Conservation (phyloP, 2,888 invertebrate genomes). For the Acronicta psi region DNA sequence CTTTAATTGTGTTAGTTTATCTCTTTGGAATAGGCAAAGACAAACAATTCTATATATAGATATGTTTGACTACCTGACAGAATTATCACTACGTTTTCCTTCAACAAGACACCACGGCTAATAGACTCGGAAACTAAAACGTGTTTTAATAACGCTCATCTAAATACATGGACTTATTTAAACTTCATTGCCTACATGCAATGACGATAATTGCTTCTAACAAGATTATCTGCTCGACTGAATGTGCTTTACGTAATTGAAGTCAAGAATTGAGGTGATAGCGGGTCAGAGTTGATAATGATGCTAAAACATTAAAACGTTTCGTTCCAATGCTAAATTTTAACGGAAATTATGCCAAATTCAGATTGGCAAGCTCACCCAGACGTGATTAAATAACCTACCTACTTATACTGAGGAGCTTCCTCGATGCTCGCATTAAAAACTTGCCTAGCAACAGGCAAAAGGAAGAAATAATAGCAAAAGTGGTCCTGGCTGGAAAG, state of each 20-base stretch:
- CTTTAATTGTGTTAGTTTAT: constrained; percentile 14
- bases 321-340: constrained; percentile 21
- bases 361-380: constrained; percentile 49
- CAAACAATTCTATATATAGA: constrained; percentile 38
- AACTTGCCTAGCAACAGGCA: constrained; percentile 54
- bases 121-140: constrained; percentile 28
- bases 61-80: constrained; percentile 36
- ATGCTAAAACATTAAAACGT: constrained; percentile 22
- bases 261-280: constrained; percentile 42
- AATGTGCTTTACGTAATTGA: constrained; percentile 52
- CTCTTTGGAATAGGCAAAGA: constrained; percentile 13
- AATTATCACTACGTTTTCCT: constrained; percentile 45
- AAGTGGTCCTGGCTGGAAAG: constrained; percentile 49
- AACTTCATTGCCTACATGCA: constrained; percentile 32
- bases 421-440: constrained; percentile 53
- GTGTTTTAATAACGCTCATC: constrained; percentile 24
- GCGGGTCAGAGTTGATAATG: constrained; percentile 52
- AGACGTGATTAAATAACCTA: constrained; percentile 43
- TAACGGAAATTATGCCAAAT: constrained; percentile 39
- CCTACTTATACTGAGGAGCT: constrained; percentile 43
- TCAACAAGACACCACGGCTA: constrained; percentile 32
- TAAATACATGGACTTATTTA: constrained; percentile 40
- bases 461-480: constrained; percentile 51
- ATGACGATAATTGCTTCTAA: constrained; percentile 50
- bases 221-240: constrained; percentile 47